Evolutionary conservation across 2,888 invertebrate genomes (phyloP).

Genomic region (Dorcus hopei): DNA sequence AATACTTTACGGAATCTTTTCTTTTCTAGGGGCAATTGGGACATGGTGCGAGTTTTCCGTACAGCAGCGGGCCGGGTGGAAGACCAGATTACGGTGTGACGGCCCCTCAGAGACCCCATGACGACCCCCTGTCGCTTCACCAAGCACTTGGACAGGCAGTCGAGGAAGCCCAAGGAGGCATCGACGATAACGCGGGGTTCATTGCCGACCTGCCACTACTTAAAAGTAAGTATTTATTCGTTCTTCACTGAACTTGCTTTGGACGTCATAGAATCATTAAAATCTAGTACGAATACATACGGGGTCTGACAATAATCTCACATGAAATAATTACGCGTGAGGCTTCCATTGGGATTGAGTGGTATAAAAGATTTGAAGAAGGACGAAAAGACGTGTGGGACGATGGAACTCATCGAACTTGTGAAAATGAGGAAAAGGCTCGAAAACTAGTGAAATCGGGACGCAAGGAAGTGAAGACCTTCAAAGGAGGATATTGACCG

Average conservation of each 20-base stretch:
- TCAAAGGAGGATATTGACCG: too few relatives aligned
- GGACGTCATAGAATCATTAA: too few relatives aligned
- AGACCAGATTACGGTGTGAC: constrained; percentile 48
- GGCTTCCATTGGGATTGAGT: too few relatives aligned
- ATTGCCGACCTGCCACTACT: constrained; percentile 86
- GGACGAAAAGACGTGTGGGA: too few relatives aligned
- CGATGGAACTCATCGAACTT: too few relatives aligned
- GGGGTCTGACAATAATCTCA: not conserved
- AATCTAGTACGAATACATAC: too few relatives aligned
- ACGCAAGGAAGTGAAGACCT: too few relatives aligned
- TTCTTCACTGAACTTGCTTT: not conserved
- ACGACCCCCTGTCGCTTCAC: constrained; percentile 75
- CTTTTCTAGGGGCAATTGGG: constrained; percentile 44
- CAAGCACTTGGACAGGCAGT: constrained; percentile 77
- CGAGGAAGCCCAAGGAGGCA: constrained; percentile 60
- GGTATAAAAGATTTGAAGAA: too few relatives aligned
- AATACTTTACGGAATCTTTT: not conserved
- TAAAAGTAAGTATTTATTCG: constrained; percentile 70
- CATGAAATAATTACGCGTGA: too few relatives aligned
- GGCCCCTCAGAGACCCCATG: constrained; percentile 51
- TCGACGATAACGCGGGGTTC: constrained; percentile 84
- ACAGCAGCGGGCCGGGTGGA: constrained; percentile 54
- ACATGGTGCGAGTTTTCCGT: constrained; percentile 47
- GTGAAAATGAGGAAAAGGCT: too few relatives aligned
- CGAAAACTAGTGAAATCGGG: too few relatives aligned